phyloP scores from a whole-genome alignment of 2,113 vertebrate species.

The Pundamilia nyererei region DNA sequence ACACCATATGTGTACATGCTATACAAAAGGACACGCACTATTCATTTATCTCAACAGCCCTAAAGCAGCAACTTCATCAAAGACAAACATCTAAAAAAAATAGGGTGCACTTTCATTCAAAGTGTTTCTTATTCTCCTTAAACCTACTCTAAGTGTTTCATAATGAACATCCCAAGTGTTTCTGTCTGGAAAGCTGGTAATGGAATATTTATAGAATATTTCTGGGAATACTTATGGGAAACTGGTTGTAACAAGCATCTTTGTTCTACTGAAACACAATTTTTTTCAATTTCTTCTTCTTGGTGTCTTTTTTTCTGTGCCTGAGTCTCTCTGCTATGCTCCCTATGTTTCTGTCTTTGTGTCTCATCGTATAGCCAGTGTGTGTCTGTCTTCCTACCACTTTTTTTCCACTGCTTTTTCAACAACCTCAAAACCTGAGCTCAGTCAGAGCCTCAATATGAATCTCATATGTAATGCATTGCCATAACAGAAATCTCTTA shows the following conservation, averaged over 20 bases:
- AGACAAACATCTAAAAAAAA: slow-evolving; percentile 22
- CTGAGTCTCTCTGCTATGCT: neutral
- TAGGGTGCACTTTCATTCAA: slow-evolving; percentile 24
- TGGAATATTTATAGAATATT: slow-evolving; percentile 60
- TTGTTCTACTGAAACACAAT: slow-evolving; percentile 25
- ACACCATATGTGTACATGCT: neutral
- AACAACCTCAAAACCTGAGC: slow-evolving; percentile 6
- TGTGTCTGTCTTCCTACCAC: neutral
- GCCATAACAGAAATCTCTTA: neutral
- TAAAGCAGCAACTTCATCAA: slow-evolving; percentile 3
- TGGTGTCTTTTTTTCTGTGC: neutral
- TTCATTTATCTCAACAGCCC: neutral
- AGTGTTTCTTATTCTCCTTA: slow-evolving; percentile 14
- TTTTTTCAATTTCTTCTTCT: neutral
- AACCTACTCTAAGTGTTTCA: slow-evolving; percentile 34
- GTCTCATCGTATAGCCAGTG: neutral
- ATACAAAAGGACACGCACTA: neutral
- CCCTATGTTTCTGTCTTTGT: neutral
- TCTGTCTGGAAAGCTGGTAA: slow-evolving; percentile 45
- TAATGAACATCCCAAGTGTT: slow-evolving; percentile 35
- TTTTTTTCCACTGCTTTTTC: neutral
- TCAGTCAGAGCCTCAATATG: slow-evolving; percentile 22
- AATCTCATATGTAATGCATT: slow-evolving; percentile 40
- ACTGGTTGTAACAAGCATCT: slow-evolving; percentile 31
- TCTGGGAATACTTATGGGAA: slow-evolving; percentile 44